phyloP scores from a whole-genome alignment of 2,888 invertebrate species.

The Watsonalla binaria region DNA sequence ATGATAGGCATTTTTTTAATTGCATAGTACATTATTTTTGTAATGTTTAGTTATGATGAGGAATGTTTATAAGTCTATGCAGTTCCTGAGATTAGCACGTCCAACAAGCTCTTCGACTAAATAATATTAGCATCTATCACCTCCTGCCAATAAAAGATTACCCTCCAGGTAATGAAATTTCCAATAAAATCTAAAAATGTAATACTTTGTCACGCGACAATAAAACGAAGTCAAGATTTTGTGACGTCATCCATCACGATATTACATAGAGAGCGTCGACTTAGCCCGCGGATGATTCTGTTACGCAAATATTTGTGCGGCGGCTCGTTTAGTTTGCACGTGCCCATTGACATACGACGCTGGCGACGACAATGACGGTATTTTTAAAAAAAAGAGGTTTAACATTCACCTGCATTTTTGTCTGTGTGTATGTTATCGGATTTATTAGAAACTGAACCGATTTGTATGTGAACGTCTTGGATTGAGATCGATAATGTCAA shows the following conservation, averaged over 20 bases:
- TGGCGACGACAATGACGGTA: neutral
- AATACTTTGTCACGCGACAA: neutral
- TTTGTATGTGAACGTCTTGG: no score
- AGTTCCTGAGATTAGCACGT: no score
- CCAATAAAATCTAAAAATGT: neutral
- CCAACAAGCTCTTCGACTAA: no score
- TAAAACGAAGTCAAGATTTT: constrained; percentile 16
- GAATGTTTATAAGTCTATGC: no score
- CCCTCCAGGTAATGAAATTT: neutral
- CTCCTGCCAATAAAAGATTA: neutral
- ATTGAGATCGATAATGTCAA: no score
- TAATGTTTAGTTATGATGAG: no score
- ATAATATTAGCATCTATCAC: neutral
- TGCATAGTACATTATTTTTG: no score
- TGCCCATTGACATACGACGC: constrained; percentile 26
- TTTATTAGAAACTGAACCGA: no score
- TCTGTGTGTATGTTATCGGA: neutral
- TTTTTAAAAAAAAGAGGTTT: neutral
- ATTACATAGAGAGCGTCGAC: constrained; percentile 47
- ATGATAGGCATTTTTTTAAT: no score
- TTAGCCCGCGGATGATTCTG: constrained; percentile 61
- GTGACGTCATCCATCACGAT: constrained; percentile 63
- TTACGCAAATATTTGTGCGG: constrained; percentile 63
- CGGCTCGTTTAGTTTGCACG: constrained; percentile 37
- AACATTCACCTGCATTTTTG: neutral